Base-by-base conservation (phyloP, 2,888 invertebrate species). In the Leptinotarsa haldemani region DNA sequence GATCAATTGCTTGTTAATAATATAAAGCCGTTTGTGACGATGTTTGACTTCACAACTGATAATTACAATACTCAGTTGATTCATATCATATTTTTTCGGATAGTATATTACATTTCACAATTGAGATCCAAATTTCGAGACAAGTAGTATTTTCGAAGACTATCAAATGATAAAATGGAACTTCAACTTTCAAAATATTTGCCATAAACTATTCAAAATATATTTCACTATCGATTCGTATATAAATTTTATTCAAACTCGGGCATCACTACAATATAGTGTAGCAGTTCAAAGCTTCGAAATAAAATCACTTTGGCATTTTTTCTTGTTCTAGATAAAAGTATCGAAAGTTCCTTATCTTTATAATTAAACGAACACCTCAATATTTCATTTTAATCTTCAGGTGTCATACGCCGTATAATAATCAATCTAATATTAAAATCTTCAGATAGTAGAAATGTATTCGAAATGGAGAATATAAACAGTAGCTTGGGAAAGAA, bases 351-450 rank as follows among this genome's bases (percentile, higher is more conserved):
- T 56, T 22, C 16, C 9, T 61, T 40, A 61, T 61, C 61, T 61
- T 40, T 1, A 16, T 40, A 40, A 56, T 30, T 61, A 30, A 30
- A n/a, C 61, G 40, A 61, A 61, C 61, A 61, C 30, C 25, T 61
- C n/a, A 40, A 61, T 61, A 61, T 61, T 30, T 61, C 61, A 61
- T 61, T 61, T 61, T 61, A 61, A 61, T 61, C 61, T 61, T 9
- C 3, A 61, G 61, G 40, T 61, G 61, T 61, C 61, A 61, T 61
- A 40, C 16, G 30, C 9, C 40, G n/a, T 61, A 61, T 61, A 61
- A 30, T 61, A 30, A 25, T n/a, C 61, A 61, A 61, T 61, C 61
- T 40, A 61, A 61, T 25, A 61, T n/a, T 16, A 40, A 40, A 61
- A 61, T 61, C 61, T 30, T 40, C n/a, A 18, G 61, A 61, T 61